Base-by-base conservation (phyloP, 2,797 vertebrate genomes). In the Pagetopsis macropterus region DNA sequence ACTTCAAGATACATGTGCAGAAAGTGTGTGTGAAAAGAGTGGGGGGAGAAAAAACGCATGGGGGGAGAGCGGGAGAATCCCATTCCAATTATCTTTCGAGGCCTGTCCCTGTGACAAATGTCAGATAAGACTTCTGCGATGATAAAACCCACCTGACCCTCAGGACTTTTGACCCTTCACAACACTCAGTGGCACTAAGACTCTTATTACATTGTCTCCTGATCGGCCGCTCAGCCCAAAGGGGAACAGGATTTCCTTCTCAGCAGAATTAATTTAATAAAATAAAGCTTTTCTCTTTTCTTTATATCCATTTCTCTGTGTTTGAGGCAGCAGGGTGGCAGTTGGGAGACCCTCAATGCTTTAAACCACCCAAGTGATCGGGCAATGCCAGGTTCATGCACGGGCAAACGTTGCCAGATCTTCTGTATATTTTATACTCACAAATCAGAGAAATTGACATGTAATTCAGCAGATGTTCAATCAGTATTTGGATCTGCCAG, bases 61-160 rank as follows among this genome's bases (percentile, higher is more conserved):
- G 46, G 51, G 60, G 66, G 63, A 60, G 46, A 76, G 65, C 65
- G 78, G 77, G 60, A 78, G 76, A 76, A 81, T 76, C 70, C 73
- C 56, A 76, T 89, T 90, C 83, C 85, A 90, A 89, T 89, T 89
- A 87, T 88, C 79, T 79, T 74, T 60, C 55, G 58, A 52, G 78
- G 71, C 72, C 59, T 68, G 61, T 88, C 65, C 84, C 57, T 62
- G 67, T 86, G 82, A 91, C 82, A 84, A 86, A 83, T 81, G 81
- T 89, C 86, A 89, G 87, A 90, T 90, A 88, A 90, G 81, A 84
- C 85, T 72, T 85, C 73, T 75, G 61, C 69, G 41, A 61, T 77
- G 87, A 89, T 84, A 88, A 89, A 90, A 86, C 72, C 72, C 71
- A 77, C 81, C 81, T 88, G 84, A 87, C 78, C 77, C 80, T 63